Evolutionary conservation across 2,113 vertebrate genomes (phyloP).

Genomic region (Donacobius atricapilla): DNA sequence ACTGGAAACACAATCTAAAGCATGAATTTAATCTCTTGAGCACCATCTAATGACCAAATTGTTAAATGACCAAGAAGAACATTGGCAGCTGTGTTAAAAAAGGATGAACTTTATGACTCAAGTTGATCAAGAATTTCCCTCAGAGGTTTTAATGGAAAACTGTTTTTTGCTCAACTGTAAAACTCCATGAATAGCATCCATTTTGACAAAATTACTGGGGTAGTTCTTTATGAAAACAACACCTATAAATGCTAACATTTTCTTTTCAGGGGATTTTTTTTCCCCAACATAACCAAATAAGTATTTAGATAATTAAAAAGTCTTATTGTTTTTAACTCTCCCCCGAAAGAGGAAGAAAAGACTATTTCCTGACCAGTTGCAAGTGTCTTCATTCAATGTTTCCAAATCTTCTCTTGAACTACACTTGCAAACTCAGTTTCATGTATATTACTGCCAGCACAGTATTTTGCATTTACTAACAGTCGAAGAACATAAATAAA

Average conservation of each 20-base stretch:
- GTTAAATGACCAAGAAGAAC: background rate
- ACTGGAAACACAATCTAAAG: background rate
- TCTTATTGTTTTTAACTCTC: background rate
- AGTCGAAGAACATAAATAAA: background rate
- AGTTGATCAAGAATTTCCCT: background rate
- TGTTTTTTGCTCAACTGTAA: background rate
- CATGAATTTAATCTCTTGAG: constrained; percentile 43
- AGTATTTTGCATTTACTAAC: background rate
- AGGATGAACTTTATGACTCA: background rate
- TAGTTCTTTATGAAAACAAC: background rate
- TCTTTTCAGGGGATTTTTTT: background rate
- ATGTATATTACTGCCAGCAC: background rate
- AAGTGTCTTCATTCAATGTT: background rate
- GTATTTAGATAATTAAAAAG: background rate
- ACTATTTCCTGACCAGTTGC: background rate
- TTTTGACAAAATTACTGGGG: background rate
- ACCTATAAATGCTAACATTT: background rate
- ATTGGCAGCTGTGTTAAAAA: background rate
- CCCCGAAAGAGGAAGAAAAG: background rate
- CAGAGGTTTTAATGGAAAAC: background rate
- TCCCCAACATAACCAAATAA: background rate
- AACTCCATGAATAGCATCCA: background rate
- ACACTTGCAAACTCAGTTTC: background rate
- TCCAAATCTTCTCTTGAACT: background rate
- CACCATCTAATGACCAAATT: constrained; percentile 57